Conservation (phyloP, 2,113 vertebrate species). For the Antechinus flavipes region DNA sequence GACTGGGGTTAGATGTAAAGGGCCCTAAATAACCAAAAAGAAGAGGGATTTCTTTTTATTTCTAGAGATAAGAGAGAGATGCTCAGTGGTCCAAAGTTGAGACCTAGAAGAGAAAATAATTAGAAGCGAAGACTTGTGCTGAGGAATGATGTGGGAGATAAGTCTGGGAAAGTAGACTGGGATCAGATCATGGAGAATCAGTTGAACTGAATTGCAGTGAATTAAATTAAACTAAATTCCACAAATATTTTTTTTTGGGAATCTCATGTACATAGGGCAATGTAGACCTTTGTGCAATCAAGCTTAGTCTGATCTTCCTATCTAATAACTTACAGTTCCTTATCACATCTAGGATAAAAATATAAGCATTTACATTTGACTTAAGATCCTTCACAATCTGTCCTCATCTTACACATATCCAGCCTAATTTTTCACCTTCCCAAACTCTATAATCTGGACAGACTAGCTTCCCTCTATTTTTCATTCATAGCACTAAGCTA, state of each 20-base stretch:
- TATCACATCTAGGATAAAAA: neutral
- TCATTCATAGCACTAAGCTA: neutral
- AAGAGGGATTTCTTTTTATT: neutral
- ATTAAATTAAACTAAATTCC: neutral
- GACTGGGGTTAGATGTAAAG: neutral
- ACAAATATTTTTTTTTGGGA: neutral
- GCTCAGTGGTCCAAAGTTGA: neutral
- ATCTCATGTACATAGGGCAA: neutral
- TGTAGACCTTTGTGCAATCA: neutral
- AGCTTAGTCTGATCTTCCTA: neutral
- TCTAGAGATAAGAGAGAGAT: neutral
- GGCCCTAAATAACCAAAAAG: no score
- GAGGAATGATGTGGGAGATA: neutral
- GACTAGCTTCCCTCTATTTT: neutral
- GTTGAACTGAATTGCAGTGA: neutral
- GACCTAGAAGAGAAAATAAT: neutral
- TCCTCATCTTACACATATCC: neutral
- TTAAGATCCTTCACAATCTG: neutral
- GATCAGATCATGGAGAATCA: neutral
- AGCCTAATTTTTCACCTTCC: neutral
- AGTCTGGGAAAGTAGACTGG: neutral
- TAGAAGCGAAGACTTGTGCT: neutral
- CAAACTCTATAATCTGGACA: neutral
- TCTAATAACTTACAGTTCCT: neutral
- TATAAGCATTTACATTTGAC: neutral